Percentiles rank a stretch among this genome's conserved stretches.
Evolutionary conservation across 2,113 vertebrate species (phyloP).

Genomic region (Echinops telfairi): DNA sequence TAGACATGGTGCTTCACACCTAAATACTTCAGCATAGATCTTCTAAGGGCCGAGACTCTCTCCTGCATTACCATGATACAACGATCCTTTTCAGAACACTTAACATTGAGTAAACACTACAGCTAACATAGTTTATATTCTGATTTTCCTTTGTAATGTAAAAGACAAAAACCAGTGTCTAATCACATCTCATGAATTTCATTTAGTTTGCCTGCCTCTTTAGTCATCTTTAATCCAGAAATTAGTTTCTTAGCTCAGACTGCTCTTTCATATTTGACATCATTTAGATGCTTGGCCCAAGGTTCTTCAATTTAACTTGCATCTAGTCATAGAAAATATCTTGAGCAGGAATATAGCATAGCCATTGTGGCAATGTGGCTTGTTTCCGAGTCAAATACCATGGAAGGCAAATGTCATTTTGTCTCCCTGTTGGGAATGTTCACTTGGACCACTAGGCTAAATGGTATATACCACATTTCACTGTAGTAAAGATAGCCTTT

Average conservation of each 20-base stretch:
- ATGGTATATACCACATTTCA: too few species aligned
- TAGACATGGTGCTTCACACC: neutral
- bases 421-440: too few species aligned
- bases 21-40: neutral
- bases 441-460: too few species aligned
- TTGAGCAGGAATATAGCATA: neutral
- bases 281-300: constrained; percentile 17
- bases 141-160: neutral
- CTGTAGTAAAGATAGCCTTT: too few species aligned
- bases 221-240: constrained; percentile 34
- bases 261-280: neutral
- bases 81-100: neutral
- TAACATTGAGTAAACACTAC: neutral
- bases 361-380: neutral
- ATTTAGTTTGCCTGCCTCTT: neutral
- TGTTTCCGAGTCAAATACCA: neutral
- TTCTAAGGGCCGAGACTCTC: neutral
- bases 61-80: neutral
- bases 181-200: neutral
- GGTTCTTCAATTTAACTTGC: neutral
- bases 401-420: neutral
- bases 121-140: neutral
- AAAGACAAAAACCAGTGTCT: neutral
- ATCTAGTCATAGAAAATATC: neutral
- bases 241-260: neutral